phyloP scores from a whole-genome alignment of 2,888 invertebrate species.

The Embidobia sp. region DNA sequence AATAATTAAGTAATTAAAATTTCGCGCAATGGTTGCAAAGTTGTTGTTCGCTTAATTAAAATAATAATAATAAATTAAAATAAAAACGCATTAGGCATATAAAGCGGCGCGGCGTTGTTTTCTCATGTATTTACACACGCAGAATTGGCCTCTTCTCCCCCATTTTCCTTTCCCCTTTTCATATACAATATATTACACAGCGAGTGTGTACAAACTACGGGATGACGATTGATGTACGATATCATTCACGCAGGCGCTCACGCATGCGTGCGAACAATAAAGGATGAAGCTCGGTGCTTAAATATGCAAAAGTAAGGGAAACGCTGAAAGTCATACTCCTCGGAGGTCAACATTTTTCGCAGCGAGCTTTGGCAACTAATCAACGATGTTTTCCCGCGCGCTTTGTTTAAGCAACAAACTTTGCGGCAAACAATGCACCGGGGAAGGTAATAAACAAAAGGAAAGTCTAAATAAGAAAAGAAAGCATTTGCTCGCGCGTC shows the following conservation, averaged over 20 bases:
- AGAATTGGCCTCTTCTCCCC: slow-evolving; percentile 36
- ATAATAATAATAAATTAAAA: not conserved
- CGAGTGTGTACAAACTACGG: slow-evolving; percentile 31
- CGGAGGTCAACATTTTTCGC: slow-evolving; percentile 17
- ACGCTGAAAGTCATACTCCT: slow-evolving; percentile 11
- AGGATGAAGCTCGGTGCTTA: slow-evolving; percentile 35
- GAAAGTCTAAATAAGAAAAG: no score
- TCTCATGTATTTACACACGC: slow-evolving; percentile 43
- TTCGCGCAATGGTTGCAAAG: no score
- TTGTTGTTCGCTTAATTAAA: no score
- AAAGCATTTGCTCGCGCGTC: no score
- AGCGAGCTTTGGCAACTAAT: not conserved
- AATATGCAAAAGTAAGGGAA: slow-evolving; percentile 42
- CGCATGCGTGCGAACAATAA: slow-evolving; percentile 50
- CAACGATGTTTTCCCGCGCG: no score
- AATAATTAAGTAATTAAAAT: no score
- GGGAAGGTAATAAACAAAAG: no score
- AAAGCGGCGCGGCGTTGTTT: slow-evolving; percentile 3
- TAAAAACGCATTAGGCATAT: not conserved
- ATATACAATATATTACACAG: slow-evolving; percentile 33
- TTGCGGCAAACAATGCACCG: no score
- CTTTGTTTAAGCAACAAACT: no score
- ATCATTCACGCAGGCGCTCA: slow-evolving; percentile 53
- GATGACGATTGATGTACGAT: slow-evolving; percentile 53
- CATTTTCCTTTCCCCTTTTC: slow-evolving; percentile 41